These are phyloP conservation scores for Rotaria macrura DNA, from an alignment of 2,888 invertebrate species.

Conservation along the genomic window DNA sequence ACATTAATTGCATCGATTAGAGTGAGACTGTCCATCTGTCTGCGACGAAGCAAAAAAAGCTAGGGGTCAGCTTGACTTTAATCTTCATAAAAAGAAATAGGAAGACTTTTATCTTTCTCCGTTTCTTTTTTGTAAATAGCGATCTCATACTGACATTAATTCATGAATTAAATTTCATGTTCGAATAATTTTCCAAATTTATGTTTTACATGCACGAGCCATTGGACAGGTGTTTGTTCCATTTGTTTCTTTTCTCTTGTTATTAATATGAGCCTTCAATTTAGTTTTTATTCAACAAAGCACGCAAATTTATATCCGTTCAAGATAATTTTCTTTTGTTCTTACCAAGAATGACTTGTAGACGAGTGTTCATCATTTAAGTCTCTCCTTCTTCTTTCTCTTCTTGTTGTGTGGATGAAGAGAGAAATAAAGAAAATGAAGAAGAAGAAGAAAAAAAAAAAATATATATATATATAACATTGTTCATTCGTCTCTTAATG, in stretches of 20 bases:
- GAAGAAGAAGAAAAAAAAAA: neutral
- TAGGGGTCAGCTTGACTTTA: neutral
- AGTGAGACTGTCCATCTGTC: neutral
- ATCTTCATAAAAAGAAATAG: neutral
- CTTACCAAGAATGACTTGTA: neutral
- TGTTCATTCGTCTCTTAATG: neutral
- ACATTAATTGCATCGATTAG: constrained; percentile 6
- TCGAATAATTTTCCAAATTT: neutral
- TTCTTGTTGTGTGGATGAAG: neutral
- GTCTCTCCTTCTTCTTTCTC: neutral
- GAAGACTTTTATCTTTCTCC: neutral
- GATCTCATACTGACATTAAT: neutral
- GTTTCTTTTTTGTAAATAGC: neutral
- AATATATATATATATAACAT: neutral
- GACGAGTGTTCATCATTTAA: neutral
- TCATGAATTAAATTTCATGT: neutral
- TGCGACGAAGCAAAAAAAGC: neutral
- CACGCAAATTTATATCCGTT: neutral
- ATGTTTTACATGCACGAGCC: neutral
- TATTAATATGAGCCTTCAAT: neutral
- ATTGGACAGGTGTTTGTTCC: neutral
- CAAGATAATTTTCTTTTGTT: neutral
- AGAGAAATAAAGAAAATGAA: neutral
- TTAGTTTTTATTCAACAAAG: neutral
- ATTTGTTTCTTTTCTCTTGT: neutral